phyloP scores from a whole-genome alignment of 2,113 vertebrate genomes.

The Callipepla squamata region DNA sequence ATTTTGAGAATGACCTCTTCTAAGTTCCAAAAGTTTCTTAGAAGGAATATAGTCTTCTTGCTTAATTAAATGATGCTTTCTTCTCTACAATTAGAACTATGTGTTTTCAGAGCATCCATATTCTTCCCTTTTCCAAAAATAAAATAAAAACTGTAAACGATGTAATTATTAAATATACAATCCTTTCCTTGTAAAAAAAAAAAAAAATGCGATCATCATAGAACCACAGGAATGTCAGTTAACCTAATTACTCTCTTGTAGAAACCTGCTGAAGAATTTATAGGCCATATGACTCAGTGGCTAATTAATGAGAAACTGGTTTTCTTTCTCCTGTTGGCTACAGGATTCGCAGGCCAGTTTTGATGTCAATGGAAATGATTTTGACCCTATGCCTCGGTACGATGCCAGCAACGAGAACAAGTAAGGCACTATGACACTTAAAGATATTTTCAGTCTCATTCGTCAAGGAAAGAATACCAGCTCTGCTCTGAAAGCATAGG shows the following conservation, averaged over 20 bases:
- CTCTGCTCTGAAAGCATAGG: background rate
- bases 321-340: slow-evolving; percentile 62
- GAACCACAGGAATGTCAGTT: slow-evolving; percentile 47
- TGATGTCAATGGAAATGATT: slow-evolving; percentile 97
- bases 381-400: slow-evolving; percentile 98
- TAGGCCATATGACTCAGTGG: slow-evolving; percentile 11
- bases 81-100: background rate
- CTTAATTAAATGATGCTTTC: background rate
- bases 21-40: background rate
- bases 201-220: background rate
- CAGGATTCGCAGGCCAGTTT: slow-evolving; percentile 96
- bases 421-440: slow-evolving; percentile 80
- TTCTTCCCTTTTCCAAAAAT: background rate
- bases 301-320: slow-evolving; percentile 63
- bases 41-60: background rate
- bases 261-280: slow-evolving; percentile 67
- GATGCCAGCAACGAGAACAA: slow-evolving; percentile 99
- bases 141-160: background rate
- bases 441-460: background rate
- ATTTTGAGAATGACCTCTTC: background rate
- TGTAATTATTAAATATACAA: slow-evolving; percentile 2
- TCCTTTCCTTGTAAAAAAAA: background rate
- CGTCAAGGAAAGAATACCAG: background rate
- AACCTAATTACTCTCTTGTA: slow-evolving; percentile 62
- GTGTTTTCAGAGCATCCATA: background rate